Evolutionary conservation across 2,888 invertebrate genomes (phyloP), one percentile per base, ranked within the genome.

Genomic region (Cactoblastis cactorum): DNA sequence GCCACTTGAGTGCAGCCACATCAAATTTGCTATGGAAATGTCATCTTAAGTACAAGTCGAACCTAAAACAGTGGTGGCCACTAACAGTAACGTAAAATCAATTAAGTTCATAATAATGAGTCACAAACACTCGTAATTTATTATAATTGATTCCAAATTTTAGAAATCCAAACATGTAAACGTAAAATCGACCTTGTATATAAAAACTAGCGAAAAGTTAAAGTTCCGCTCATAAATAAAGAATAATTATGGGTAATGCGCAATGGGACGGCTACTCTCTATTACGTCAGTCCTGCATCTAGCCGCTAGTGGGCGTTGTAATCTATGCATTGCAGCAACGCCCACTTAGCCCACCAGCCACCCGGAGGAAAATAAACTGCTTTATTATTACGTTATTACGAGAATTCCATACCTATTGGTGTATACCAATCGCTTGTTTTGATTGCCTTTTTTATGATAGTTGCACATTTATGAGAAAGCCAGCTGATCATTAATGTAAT

Each of bases 231-330:
- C 18, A 41, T 41, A 49, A 52, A 51, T 48, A 34, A 49, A 45
- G 46, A 34, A 66, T 67, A 63, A 61, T 61, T 53, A 63, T 62
- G 32, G 45, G 35, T 49, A 34, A 49, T 60, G 58, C 71, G 77
- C 69, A 73, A 62, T 64, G 58, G 61, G 61, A 58, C 63, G 63
- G 66, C 65, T 74, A 76, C 71, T 77, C 59, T 56, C 52, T 54
- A 63, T 77, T 71, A 76, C 77, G 73, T 78, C 76, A 80, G 63
- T 56, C 53, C 56, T 69, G 73, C 72, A 70, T 49, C 51, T 57
- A 53, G 62, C 63, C 54, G 62, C 53, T 53, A 53, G 61, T 58
- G 64, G 67, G 69, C 65, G 68, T 58, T 50, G 56, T 55, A 56
- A 56, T 55, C 55, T 53, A 53, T 58, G 56, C 52, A 53, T 52